Conservation (phyloP, 2,797 vertebrate genomes). For the Allobates femoralis region DNA sequence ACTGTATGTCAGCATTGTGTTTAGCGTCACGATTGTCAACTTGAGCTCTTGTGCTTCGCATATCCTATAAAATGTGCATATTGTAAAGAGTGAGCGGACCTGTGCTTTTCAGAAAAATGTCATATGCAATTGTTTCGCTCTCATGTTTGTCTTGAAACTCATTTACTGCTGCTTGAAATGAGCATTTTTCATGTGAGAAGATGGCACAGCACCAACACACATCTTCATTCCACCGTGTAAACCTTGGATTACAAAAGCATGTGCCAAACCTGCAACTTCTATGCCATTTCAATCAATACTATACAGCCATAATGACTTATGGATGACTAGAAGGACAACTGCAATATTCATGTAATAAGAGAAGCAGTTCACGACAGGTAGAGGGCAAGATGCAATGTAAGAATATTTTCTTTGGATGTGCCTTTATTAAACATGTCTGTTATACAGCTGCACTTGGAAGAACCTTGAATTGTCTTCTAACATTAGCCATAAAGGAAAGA, state of each 20-base stretch:
- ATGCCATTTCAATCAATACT: neutral
- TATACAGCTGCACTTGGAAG: constrained; percentile 8
- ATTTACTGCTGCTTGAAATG: neutral
- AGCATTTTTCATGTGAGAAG: constrained; percentile 7
- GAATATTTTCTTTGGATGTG: constrained; percentile 15
- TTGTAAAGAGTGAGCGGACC: no score
- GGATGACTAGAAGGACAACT: neutral
- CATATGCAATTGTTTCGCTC: neutral
- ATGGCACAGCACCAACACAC: neutral
- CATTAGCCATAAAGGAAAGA: neutral
- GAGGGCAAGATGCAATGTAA: neutral
- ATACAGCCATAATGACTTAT: neutral
- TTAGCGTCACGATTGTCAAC: neutral
- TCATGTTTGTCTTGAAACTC: constrained; percentile 16
- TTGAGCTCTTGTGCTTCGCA: neutral
- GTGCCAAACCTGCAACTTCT: neutral
- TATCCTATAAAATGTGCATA: neutral
- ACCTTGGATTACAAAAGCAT: neutral
- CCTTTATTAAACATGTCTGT: constrained; percentile 19
- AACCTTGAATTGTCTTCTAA: neutral
- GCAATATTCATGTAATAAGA: neutral
- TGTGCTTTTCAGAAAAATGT: neutral
- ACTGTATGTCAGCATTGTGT: neutral
- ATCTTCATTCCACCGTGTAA: neutral
- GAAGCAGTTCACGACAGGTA: neutral